Evolutionary conservation across 2,113 vertebrate species (phyloP), one percentile per base, ranked within the genome.

Genomic region (Condylura cristata): DNA sequence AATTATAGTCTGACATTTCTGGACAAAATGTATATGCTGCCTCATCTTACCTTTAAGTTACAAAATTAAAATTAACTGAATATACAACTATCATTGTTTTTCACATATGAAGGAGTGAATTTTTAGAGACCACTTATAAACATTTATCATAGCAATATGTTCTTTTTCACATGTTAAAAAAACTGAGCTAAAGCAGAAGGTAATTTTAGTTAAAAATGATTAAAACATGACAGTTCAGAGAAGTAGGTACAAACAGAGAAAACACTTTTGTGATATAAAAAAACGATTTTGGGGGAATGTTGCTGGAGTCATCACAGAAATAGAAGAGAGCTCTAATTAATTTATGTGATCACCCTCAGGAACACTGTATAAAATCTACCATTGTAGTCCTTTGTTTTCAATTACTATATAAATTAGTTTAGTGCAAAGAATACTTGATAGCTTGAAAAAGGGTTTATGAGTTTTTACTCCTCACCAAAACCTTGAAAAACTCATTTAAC

Each of bases 161-260:
- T 93, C 76, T 96, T 96, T 96, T 96, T 96, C 89, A 93, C 17
- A 26, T 93, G 87, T 95, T 93, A 96, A 86, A 94, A 96, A 51
- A 94, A 79, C 70, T 41, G 51, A 75, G 89, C 93, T 90, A 96
- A 97, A 98, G 94, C 6, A 79, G 34, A 93, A 60, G 48, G 75
- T 97, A 91, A 97, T 97, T 97, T 96, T 92, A 96, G 94, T 84
- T 97, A 96, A 97, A 91, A 80, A 75, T 92, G 90, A 98, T 96
- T 96, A 94, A 84, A 90, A 87, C 93, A 95, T 56, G 94, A 96
- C n/a, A 95, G 78, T 10, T 13, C 18, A 72, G 96, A 96, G 81
- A 86, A 96, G 75, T 58, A 63, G 8, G 75, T 85, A 34, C 76
- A 94, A 94, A 94, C 97, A 97, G 90, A 79, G 63, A 41, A 96